Percentiles rank a stretch among this genome's conserved stretches.
Conservation (phyloP, 2,113 vertebrate species). For the Dunckerocampus dactyliophorus region DNA sequence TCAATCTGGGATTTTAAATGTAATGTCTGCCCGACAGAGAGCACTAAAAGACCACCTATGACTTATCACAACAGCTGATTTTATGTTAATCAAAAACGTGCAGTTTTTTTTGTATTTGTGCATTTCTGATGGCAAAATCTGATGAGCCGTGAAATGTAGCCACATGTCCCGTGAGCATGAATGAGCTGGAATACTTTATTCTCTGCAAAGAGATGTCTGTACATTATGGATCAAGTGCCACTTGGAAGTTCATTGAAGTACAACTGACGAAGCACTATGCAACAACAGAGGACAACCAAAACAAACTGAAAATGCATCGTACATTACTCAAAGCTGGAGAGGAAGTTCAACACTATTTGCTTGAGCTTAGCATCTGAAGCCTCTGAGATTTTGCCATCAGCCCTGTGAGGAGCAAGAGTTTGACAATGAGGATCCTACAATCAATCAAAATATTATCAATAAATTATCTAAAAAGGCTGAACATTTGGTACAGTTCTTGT, state of each 20-base stretch:
- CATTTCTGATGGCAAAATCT: too few species aligned
- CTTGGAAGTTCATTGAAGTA: slow-evolving; percentile 49
- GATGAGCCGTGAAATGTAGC: too few species aligned
- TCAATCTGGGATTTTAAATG: too few species aligned
- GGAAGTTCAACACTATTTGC: slow-evolving; percentile 84
- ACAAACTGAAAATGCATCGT: slow-evolving; percentile 9
- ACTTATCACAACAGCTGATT: too few species aligned
- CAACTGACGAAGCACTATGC: slow-evolving; percentile 37
- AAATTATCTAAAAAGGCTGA: neutral
- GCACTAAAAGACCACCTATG: too few species aligned
- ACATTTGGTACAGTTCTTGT: too few species aligned
- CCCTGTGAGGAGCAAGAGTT: slow-evolving; percentile 60
- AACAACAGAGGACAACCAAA: slow-evolving; percentile 34
- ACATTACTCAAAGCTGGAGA: slow-evolving; percentile 68
- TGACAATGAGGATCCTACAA: neutral
- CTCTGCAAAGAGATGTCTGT: slow-evolving; percentile 52
- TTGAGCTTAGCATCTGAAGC: slow-evolving; percentile 87
- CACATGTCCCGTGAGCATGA: too few species aligned
- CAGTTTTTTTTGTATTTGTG: too few species aligned
- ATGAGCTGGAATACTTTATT: slow-evolving; percentile 64
- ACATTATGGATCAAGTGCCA: slow-evolving; percentile 65
- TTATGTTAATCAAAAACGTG: too few species aligned
- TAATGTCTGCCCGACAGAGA: too few species aligned
- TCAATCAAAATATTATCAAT: too few species aligned
- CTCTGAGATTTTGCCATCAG: slow-evolving; percentile 89